Evolutionary conservation across 2,888 invertebrate species (phyloP).

Genomic region (Diarsia dahlii): DNA sequence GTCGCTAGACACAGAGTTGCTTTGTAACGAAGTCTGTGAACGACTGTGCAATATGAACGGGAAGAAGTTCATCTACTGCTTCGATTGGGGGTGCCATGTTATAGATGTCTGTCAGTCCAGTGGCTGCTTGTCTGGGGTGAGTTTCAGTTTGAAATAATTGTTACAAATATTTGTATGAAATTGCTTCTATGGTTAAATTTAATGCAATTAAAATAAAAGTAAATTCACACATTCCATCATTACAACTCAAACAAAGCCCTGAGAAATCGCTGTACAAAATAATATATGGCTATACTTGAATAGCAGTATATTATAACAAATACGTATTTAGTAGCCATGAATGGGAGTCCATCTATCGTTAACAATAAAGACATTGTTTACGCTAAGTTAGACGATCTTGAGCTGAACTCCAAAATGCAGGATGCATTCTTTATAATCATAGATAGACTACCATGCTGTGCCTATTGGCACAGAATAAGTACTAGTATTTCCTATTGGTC

Average conservation of each 20-base stretch:
- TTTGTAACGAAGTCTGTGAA: slow-evolving; percentile 89
- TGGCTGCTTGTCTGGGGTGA: slow-evolving; percentile 88
- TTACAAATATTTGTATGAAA: neutral
- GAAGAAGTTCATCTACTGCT: slow-evolving; percentile 89
- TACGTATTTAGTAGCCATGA: too few relatives aligned
- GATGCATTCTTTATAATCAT: neutral
- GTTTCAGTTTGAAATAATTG: slow-evolving; percentile 49
- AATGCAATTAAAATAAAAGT: too few relatives aligned
- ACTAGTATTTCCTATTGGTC: too few relatives aligned
- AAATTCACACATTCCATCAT: neutral
- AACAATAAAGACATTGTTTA: neutral
- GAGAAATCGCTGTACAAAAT: too few relatives aligned
- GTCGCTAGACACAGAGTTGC: slow-evolving; percentile 86
- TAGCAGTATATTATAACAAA: too few relatives aligned
- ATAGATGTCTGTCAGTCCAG: slow-evolving; percentile 89
- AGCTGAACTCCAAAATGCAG: neutral
- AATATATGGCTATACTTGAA: too few relatives aligned
- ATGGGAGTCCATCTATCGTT: neutral
- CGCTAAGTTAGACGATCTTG: neutral
- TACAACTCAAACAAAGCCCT: neutral
- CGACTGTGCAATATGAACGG: slow-evolving; percentile 83
- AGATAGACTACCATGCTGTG: neutral
- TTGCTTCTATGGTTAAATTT: neutral
- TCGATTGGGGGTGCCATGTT: slow-evolving; percentile 90
- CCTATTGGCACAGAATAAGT: too few relatives aligned